phyloP scores from a whole-genome alignment of 2,797 vertebrate species.

The Cercopithecus petaurista region DNA sequence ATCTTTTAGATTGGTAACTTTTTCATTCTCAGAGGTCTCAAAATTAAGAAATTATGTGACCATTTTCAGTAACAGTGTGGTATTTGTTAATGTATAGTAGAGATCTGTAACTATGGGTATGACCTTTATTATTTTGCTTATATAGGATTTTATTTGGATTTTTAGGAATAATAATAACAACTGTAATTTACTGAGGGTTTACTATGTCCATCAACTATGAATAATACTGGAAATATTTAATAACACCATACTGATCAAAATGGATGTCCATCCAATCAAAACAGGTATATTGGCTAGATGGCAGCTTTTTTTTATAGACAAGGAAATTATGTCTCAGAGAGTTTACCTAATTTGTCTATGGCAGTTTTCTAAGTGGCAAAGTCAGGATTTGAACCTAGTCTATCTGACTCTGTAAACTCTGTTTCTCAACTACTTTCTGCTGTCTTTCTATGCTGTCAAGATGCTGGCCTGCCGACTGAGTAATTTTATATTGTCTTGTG shows the following conservation, averaged over 20 bases:
- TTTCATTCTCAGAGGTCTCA: conserved; percentile 22
- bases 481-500: neutral
- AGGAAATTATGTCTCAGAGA: conserved; percentile 3
- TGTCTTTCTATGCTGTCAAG: neutral
- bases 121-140: conserved; percentile 36
- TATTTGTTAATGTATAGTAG: neutral
- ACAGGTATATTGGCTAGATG: neutral
- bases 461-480: neutral
- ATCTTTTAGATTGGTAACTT: conserved; percentile 12
- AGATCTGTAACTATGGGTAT: neutral
- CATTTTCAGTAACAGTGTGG: neutral
- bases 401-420: neutral
- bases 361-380: neutral
- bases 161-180: conserved; percentile 21
- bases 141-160: conserved; percentile 13
- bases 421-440: neutral
- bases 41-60: conserved; percentile 25
- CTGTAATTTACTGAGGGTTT: neutral
- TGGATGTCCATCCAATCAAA: neutral
- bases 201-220: neutral
- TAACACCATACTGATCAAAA: neutral
- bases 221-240: conserved; percentile 20
- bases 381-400: neutral
- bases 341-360: neutral
- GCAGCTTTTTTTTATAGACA: neutral